These are phyloP conservation scores for Mimas tiliae DNA, from an alignment of 2,888 invertebrate genomes.

Conservation along the genomic window DNA sequence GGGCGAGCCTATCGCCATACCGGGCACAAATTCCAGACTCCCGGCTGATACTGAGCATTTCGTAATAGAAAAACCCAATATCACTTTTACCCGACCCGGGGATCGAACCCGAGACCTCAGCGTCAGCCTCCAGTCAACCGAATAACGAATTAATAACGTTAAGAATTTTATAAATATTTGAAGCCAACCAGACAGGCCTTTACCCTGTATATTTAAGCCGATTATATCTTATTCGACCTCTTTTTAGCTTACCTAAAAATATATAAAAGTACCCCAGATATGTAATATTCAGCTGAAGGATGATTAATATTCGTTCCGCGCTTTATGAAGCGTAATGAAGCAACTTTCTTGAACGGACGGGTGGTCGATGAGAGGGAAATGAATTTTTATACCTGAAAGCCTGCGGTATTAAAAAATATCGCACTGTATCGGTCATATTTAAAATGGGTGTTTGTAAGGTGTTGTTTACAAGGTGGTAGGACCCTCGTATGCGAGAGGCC, in stretches of 20 bases:
- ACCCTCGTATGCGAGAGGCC: no score
- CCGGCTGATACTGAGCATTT: no score
- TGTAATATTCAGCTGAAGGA: slow-evolving; percentile 23
- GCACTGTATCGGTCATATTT: no score
- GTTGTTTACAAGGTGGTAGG: no score
- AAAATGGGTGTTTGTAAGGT: no score
- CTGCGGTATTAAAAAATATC: neutral
- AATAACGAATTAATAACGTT: neutral
- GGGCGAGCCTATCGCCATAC: no score
- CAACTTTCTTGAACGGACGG: slow-evolving; percentile 3
- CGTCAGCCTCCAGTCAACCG: no score
- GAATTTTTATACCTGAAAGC: neutral
- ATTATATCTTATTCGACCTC: neutral
- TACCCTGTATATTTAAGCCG: neutral
- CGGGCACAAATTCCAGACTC: no score
- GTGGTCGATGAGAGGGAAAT: slow-evolving; percentile 10
- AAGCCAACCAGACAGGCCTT: neutral
- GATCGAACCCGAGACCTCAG: no score
- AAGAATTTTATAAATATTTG: neutral
- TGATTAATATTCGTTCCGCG: slow-evolving; percentile 17
- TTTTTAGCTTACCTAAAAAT: slow-evolving; percentile 17
- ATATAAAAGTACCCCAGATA: slow-evolving; percentile 15
- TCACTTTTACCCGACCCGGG: no score
- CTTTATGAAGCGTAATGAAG: slow-evolving; percentile 21
- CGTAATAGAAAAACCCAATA: no score